Evolutionary conservation across 2,888 invertebrate species (phyloP).

Genomic region (Cheilosia pagana): DNA sequence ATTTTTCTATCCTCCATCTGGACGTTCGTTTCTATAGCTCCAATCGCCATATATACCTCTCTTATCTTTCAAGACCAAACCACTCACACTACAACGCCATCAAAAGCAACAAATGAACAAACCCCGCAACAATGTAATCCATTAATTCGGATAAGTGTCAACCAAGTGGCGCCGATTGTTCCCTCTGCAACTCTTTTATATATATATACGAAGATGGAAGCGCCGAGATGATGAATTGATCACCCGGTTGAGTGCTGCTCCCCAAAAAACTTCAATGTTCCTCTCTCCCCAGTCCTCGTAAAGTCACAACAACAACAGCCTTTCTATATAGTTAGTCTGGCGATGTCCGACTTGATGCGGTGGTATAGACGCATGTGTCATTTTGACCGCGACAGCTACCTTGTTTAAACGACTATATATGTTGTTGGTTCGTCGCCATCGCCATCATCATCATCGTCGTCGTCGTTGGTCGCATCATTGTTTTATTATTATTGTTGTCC

Average conservation of each 20-base stretch:
- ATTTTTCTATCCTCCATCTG: too few species aligned
- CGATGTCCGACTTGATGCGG: background rate
- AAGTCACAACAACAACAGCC: too few species aligned
- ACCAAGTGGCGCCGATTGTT: constrained; percentile 69
- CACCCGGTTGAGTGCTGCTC: constrained; percentile 57
- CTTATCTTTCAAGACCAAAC: constrained; percentile 21
- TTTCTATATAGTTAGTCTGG: background rate
- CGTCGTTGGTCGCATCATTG: constrained; percentile 49
- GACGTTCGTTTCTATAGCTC: background rate
- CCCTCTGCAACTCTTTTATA: constrained; percentile 18
- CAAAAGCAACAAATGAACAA: background rate
- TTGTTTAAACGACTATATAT: constrained; percentile 42
- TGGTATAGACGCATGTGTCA: constrained; percentile 20
- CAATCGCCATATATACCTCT: background rate
- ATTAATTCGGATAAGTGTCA: constrained; percentile 72
- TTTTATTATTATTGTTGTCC: constrained; percentile 64
- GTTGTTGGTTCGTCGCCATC: constrained; percentile 14
- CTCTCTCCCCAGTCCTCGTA: background rate
- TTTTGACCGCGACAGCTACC: constrained; percentile 35
- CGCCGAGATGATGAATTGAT: constrained; percentile 65
- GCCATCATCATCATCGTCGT: background rate
- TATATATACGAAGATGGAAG: background rate
- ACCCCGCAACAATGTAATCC: constrained; percentile 46
- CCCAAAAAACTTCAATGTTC: constrained; percentile 54
- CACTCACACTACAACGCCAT: background rate